Base-by-base conservation (phyloP, 1,140 invertebrate species). In the Drosophila sturtevanti region DNA sequence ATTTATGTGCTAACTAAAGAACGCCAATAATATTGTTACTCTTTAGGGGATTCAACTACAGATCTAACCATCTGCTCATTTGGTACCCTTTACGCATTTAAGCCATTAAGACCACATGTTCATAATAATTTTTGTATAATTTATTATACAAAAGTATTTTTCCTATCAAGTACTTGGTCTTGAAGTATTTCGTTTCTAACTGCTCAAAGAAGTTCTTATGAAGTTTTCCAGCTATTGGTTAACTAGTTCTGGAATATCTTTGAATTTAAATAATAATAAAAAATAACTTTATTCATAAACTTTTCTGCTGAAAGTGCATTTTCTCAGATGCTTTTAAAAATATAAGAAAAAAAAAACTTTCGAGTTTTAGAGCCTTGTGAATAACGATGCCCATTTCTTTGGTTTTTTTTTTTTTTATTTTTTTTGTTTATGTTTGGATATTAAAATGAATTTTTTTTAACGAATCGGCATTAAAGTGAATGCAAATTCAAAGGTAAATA, bases 91-190 rank as follows among this genome's bases (percentile, higher is more conserved):
- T 31, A 48, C 41, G 12, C 41, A 48, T 18, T 21, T 21, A 21
- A 48, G 41, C 41, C 41, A 48, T 48, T 48, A 48, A 21, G 41
- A 48, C 16, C 41, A 48, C 41, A 48, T 21, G 41, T 48, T 48
- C 41, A 48, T 48, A 48, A 48, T 48, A 48, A 21, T 48, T 48
- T 48, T 48, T 48, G 41, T 48, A 48, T 48, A 48, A 48, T 48
- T 48, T 48, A 48, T 48, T 48, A 48, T 48, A 11, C 9, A n/a
- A n/a, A n/a, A 48, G 16, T 18, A 9, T 21, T 31, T 10, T 6
- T 7, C 41, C 41, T 9, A 7, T 18, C 18, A 44, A 44, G 6
- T 16, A 44, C 14, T n/a, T 18, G 10, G 9, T 2, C 41, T 21
- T 21, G 9, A 21, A 48, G 9, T 4, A 5, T 38, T 38, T n/a